Percentiles rank a stretch among this genome's conserved stretches.
These are phyloP conservation scores for Parapsyche elsis DNA, from an alignment of 1,140 invertebrate species.

Conservation along the genomic window DNA sequence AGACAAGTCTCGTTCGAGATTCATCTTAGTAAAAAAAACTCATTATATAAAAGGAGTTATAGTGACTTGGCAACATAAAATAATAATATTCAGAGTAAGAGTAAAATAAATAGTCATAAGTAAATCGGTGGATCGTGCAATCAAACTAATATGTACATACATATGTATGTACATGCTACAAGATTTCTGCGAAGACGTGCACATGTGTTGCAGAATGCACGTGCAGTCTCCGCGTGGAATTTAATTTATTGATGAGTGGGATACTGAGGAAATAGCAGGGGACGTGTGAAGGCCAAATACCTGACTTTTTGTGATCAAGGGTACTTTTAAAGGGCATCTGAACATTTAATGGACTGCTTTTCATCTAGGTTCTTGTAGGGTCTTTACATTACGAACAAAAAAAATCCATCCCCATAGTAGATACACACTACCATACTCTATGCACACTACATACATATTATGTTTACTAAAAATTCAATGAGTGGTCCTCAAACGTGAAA, in stretches of 20 bases:
- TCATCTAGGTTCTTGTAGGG: neutral
- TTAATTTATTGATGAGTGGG: neutral
- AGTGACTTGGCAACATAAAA: no score
- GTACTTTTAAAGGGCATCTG: constrained; percentile 25
- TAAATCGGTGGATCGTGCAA: no score
- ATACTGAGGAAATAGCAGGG: neutral
- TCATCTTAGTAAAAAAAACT: neutral
- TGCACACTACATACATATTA: neutral
- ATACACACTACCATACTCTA: neutral
- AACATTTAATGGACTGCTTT: constrained; percentile 38
- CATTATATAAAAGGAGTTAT: no score
- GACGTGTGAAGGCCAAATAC: constrained; percentile 42
- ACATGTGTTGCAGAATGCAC: neutral
- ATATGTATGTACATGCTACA: neutral
- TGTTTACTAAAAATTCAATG: no score
- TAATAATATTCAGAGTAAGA: no score
- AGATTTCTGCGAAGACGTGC: neutral
- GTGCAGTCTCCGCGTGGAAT: neutral
- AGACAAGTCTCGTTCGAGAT: neutral
- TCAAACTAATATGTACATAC: neutral
- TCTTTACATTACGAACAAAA: constrained; percentile 18
- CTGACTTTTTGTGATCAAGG: constrained; percentile 41
- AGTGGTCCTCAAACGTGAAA: no score
- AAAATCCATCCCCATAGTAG: neutral
- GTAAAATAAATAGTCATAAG: no score